Evolutionary conservation across 2,888 invertebrate species (phyloP).

Genomic region (Rutpela maculata): DNA sequence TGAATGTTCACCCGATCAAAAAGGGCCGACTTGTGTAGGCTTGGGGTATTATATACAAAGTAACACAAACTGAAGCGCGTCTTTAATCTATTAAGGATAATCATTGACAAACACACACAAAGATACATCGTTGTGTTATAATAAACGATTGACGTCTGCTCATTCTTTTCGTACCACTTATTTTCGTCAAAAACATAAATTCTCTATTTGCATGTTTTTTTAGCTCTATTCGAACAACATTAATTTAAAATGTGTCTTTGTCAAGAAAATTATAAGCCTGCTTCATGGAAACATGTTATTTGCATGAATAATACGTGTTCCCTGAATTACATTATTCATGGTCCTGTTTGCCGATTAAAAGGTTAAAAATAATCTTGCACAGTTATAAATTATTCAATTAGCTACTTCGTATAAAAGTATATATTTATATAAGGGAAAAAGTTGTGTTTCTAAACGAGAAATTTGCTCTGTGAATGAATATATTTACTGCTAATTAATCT

Average conservation of each 20-base stretch:
- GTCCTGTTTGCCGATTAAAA: constrained; percentile 5
- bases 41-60: no score
- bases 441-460: no score
- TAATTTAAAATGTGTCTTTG: constrained; percentile 13
- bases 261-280: constrained; percentile 14
- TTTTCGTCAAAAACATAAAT: not conserved
- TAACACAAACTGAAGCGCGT: no score
- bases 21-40: no score
- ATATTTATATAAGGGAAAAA: not conserved
- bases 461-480: no score
- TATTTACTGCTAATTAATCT: no score
- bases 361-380: constrained; percentile 10
- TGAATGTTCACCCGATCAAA: no score
- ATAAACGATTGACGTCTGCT: not conserved
- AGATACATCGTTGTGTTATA: not conserved
- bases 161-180: not conserved
- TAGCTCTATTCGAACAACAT: not conserved
- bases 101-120: not conserved
- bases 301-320: constrained; percentile 12
- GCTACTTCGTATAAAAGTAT: not conserved
- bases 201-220: constrained; percentile 10
- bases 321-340: constrained; percentile 8
- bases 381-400: constrained; percentile 16
- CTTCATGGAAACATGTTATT: constrained; percentile 21
- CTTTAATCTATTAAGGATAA: not conserved